Conservation (phyloP, 2,888 invertebrate species). For the Brachycybe producta region DNA sequence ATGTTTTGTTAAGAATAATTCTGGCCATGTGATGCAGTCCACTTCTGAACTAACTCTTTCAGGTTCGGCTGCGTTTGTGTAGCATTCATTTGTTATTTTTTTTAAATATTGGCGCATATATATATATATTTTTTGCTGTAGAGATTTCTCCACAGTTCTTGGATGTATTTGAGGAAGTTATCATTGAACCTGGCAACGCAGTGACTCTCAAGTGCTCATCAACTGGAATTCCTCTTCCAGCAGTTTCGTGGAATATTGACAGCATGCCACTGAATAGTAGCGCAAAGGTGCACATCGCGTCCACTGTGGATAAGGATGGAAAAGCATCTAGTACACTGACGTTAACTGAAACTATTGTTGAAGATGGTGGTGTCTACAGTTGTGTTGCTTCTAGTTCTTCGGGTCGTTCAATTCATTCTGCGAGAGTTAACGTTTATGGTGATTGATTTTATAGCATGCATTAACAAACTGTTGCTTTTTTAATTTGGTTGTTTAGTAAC, state of each 20-base stretch:
- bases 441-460: not conserved
- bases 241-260: constrained; percentile 12
- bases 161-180: constrained; percentile 64
- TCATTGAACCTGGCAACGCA: constrained; percentile 29
- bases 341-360: not conserved
- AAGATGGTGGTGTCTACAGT: constrained; percentile 24
- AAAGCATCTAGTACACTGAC: not conserved
- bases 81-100: not conserved
- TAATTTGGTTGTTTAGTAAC: not conserved
- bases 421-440: constrained; percentile 24
- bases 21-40: too few species aligned
- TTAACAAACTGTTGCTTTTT: not conserved
- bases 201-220: constrained; percentile 6
- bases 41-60: too few species aligned
- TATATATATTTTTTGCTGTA: constrained; percentile 32
- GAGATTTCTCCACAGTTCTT: constrained; percentile 60
- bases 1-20: too few species aligned
- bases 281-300: not conserved
- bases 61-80: too few species aligned
- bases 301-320: not conserved
- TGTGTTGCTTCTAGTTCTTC: constrained; percentile 23
- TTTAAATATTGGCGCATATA: not conserved
- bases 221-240: constrained; percentile 9
- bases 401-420: constrained; percentile 20
- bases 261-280: not conserved